Percentiles rank a stretch among this genome's conserved stretches.
phyloP scores from a whole-genome alignment of 1,140 invertebrate genomes.

The Cydia strobilella region DNA sequence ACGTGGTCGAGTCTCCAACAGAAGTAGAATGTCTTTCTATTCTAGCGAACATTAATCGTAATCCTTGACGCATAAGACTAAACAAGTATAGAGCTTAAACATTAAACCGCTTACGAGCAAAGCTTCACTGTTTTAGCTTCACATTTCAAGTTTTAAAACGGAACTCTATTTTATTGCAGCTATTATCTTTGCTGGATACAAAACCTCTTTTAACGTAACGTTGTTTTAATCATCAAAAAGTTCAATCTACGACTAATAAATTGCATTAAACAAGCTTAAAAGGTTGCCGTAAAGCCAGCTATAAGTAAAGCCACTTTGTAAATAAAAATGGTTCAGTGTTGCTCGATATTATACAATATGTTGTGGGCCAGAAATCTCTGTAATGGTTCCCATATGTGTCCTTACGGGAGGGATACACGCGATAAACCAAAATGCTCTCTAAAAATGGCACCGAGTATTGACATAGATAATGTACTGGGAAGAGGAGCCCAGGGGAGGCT shows the following conservation, averaged over 20 bases:
- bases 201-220: slow-evolving; percentile 13
- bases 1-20: neutral
- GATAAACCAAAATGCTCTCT: slow-evolving; percentile 68
- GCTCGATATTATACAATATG: slow-evolving; percentile 41
- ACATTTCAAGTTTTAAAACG: slow-evolving; percentile 14
- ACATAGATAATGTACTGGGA: slow-evolving; percentile 68
- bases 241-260: slow-evolving; percentile 21
- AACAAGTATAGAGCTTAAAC: slow-evolving; percentile 15
- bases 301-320: slow-evolving; percentile 30
- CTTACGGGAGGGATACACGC: slow-evolving; percentile 63
- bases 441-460: slow-evolving; percentile 67
- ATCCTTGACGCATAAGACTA: neutral
- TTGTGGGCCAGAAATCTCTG: slow-evolving; percentile 59
- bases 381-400: slow-evolving; percentile 63
- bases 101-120: slow-evolving; percentile 19
- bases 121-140: neutral
- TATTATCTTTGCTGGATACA: slow-evolving; percentile 1
- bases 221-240: slow-evolving; percentile 28
- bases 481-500: slow-evolving; percentile 53
- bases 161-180: slow-evolving; percentile 8
- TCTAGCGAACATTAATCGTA: neutral
- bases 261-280: slow-evolving; percentile 28
- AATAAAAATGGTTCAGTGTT: slow-evolving; percentile 17
- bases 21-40: neutral
- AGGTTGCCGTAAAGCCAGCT: slow-evolving; percentile 5